These are phyloP conservation scores for Diceros bicornis DNA, from an alignment of 2,797 vertebrate species.

Conservation along the genomic window DNA sequence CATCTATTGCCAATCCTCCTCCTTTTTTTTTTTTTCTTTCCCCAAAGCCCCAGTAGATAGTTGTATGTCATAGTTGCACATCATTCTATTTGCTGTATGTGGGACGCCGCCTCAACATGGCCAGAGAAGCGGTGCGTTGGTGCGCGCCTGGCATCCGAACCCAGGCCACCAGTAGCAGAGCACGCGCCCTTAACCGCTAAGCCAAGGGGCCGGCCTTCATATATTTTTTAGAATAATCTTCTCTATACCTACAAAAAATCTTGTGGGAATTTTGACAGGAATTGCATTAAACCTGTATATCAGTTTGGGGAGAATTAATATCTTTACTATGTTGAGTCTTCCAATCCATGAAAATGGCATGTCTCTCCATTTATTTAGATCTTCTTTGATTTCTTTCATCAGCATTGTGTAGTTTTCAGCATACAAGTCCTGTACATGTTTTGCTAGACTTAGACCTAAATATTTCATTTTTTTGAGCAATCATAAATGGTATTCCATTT, in stretches of 20 bases:
- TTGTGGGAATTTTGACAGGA: not conserved
- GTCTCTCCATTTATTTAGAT: not conserved
- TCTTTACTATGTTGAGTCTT: not conserved
- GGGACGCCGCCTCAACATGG: too few relatives aligned
- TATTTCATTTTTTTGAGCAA: not conserved
- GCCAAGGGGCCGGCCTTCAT: too few relatives aligned
- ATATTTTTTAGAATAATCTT: not conserved
- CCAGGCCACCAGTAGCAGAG: too few relatives aligned
- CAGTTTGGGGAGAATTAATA: not conserved
- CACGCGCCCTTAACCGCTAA: too few relatives aligned
- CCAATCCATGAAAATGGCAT: not conserved
- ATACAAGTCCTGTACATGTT: not conserved
- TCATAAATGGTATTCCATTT: not conserved
- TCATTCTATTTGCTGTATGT: too few relatives aligned
- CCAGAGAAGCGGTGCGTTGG: too few relatives aligned
- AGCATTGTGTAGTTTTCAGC: not conserved
- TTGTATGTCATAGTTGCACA: too few relatives aligned
- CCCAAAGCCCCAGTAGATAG: too few relatives aligned
- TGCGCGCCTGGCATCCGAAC: too few relatives aligned
- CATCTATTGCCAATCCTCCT: too few relatives aligned
- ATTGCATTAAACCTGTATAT: constrained; percentile 5
- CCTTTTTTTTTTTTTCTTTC: too few relatives aligned
- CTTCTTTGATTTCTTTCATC: not conserved
- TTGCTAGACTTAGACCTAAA: not conserved
- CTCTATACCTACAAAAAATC: not conserved